Conservation (phyloP, 2,113 vertebrate genomes). For the Periophthalmus modestus region DNA sequence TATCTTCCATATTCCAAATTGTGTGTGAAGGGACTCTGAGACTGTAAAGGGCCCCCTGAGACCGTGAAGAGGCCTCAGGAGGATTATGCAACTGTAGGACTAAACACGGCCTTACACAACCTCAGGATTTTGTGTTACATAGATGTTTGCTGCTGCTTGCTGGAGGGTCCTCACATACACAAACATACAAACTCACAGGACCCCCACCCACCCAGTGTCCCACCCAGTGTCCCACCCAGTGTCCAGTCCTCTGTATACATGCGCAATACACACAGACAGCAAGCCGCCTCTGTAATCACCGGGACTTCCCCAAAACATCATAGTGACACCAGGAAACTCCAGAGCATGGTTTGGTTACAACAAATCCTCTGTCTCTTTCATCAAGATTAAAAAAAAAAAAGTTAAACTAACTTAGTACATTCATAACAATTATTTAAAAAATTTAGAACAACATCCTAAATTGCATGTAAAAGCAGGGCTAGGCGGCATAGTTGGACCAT, state of each 20-base stretch:
- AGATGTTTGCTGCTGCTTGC: neutral
- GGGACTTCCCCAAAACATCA: neutral
- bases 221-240: slow-evolving; percentile 12
- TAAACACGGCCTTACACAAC: neutral
- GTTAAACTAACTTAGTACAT: neutral
- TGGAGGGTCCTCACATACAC: slow-evolving; percentile 6
- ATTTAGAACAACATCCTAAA: too few relatives aligned
- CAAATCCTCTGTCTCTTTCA: slow-evolving; percentile 2
- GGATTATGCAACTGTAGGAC: neutral
- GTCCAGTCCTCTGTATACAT: neutral
- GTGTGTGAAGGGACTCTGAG: neutral
- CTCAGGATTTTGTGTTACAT: neutral
- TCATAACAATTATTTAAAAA: neutral
- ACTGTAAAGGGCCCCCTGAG: neutral
- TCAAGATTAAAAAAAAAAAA: neutral
- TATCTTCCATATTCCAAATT: too few relatives aligned
- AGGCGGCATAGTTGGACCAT: slow-evolving; percentile 21
- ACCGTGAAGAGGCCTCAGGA: neutral
- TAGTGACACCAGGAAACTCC: slow-evolving; percentile 9
- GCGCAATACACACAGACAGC: slow-evolving; percentile 28
- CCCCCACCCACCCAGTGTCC: too few relatives aligned
- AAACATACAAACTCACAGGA: neutral
- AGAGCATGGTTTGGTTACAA: slow-evolving; percentile 6
- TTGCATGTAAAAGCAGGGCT: too few relatives aligned
- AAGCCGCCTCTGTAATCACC: slow-evolving; percentile 37